These are phyloP conservation scores for Mimumesa dahlbomi DNA, from an alignment of 2,888 invertebrate species.

Conservation along the genomic window DNA sequence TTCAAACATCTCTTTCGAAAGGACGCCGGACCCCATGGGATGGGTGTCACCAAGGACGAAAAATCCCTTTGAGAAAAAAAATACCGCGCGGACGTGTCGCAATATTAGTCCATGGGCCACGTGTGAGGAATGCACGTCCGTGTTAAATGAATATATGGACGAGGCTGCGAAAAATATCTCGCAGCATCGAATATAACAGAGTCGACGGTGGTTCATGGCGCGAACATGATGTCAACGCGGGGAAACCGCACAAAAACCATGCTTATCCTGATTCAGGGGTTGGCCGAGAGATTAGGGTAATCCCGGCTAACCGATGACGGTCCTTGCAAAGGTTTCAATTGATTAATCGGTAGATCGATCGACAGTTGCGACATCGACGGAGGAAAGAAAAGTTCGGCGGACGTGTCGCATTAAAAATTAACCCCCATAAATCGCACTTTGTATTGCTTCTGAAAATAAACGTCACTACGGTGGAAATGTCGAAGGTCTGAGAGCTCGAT, in stretches of 20 bases:
- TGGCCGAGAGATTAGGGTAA: slow-evolving; percentile 74
- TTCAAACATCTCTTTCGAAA: too few relatives aligned
- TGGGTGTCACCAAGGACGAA: too few relatives aligned
- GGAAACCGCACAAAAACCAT: slow-evolving; percentile 70
- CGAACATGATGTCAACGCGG: slow-evolving; percentile 64
- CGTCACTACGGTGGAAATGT: too few relatives aligned
- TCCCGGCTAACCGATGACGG: slow-evolving; percentile 75
- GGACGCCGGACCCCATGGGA: too few relatives aligned
- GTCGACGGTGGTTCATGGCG: slow-evolving; percentile 4
- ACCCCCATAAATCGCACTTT: too few relatives aligned
- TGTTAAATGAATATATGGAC: too few relatives aligned
- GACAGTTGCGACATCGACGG: slow-evolving; percentile 36
- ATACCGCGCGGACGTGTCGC: too few relatives aligned
- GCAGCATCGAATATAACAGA: background rate
- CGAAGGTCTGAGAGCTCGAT: too few relatives aligned
- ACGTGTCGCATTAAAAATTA: too few relatives aligned
- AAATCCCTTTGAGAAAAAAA: too few relatives aligned
- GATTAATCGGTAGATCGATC: slow-evolving; percentile 76
- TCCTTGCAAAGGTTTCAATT: slow-evolving; percentile 77
- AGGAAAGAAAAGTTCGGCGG: slow-evolving; percentile 5
- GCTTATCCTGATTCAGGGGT: slow-evolving; percentile 38
- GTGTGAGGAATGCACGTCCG: too few relatives aligned
- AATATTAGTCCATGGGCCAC: too few relatives aligned
- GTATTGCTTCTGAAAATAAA: background rate
- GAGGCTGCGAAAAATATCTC: background rate